These are phyloP conservation scores for Oscheius sp. DNA, from an alignment of 2,888 invertebrate genomes.

Conservation along the genomic window DNA sequence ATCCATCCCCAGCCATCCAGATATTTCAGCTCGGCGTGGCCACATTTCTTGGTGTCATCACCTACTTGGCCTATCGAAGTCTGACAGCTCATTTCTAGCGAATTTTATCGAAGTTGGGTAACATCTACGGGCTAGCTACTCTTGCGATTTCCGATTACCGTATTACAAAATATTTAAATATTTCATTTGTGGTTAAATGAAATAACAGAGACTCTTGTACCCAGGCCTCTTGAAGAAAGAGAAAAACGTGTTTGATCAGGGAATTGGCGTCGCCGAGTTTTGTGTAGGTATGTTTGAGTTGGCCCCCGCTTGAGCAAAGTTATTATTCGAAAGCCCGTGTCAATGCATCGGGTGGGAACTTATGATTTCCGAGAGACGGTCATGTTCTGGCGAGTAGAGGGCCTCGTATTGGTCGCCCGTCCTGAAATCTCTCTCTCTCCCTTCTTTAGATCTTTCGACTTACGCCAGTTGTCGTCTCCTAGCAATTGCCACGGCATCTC, in stretches of 20 bases:
- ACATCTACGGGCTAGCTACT: constrained; percentile 16
- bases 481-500: constrained; percentile 70
- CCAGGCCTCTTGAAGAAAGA: not conserved
- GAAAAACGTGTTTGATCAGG: constrained; percentile 28
- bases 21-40: constrained; percentile 39
- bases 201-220: not conserved
- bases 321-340: constrained; percentile 7
- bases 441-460: constrained; percentile 8
- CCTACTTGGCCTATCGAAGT: constrained; percentile 45
- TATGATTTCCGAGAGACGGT: constrained; percentile 53
- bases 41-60: constrained; percentile 42
- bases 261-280: constrained; percentile 12
- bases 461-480: constrained; percentile 59
- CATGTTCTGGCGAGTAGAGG: constrained; percentile 50
- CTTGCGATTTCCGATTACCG: not conserved
- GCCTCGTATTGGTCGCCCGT: constrained; percentile 44
- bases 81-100: constrained; percentile 18
- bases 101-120: not conserved
- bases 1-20: not conserved
- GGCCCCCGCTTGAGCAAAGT: not conserved
- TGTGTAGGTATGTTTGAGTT: constrained; percentile 19
- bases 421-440: not conserved
- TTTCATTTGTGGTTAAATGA: not conserved
- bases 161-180: not conserved
- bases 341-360: constrained; percentile 51